Base-by-base conservation (phyloP, 2,113 vertebrate species). In the Rutilus rutilus region DNA sequence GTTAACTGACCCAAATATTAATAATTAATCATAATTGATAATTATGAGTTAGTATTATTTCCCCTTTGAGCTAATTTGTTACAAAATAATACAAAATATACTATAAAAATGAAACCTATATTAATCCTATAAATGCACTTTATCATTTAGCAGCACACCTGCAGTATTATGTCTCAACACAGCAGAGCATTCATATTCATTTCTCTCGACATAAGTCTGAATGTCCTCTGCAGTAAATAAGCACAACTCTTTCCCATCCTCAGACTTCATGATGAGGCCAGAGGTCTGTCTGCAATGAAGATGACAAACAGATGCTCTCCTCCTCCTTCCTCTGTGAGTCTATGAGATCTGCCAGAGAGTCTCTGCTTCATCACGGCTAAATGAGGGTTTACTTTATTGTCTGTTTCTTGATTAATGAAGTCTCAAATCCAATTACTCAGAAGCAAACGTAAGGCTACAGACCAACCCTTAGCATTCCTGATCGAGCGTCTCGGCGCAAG, bases 381-480 rank as follows among this genome's bases (percentile, higher is more conserved):
- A 80, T 69, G 78, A 73, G 76, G 60, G 91, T 89, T 89, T 82
- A 87, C 87, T 89, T 93, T 91, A 91, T 92, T 92, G 90, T 92
- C 91, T 84, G 87, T 86, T 90, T 86, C 87, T 91, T 90, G 91
- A 94, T 92, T 93, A 93, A 95, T 93, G 90, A 90, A 92, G 91
- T 92, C 86, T 84, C 88, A 86, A 84, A 90, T 64, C 85, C 91
- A 94, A 92, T 93, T 92, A 92, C 92, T 93, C 91, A 89, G 90
- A 90, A 88, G 90, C 89, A 90, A 89, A 91, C 89, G 91, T 91
- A 86, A 76, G 90, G 88, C 91, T 91, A 91, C 74, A 92, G 90
- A 93, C 90, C 89, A 92, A 90, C 92, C 86, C 86, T 93, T 91
- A 91, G 92, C 90, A 87, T 91, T 91, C 92, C 92, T 93, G 93